Conservation (phyloP, 1,140 invertebrate species). For the Aphelenchoides avenae region DNA sequence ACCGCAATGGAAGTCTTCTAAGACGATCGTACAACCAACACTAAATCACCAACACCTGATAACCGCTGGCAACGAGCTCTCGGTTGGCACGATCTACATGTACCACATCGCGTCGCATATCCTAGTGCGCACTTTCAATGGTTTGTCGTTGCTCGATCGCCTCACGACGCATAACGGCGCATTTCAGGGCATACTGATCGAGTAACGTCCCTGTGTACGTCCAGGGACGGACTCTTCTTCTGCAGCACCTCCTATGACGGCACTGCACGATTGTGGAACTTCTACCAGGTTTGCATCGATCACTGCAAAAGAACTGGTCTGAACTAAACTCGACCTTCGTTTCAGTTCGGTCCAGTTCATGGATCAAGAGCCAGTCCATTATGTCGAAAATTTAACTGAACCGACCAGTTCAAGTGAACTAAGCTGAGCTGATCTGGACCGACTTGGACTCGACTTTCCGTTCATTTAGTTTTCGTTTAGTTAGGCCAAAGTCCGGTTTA, state of each 20-base stretch:
- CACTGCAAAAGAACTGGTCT: no score
- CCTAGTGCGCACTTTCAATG: constrained; percentile 49
- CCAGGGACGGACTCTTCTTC: constrained; percentile 49
- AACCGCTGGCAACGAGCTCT: constrained; percentile 44
- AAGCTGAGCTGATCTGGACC: no score
- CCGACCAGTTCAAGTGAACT: no score
- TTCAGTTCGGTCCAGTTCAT: no score
- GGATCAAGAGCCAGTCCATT: no score
- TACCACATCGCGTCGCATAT: constrained; percentile 56
- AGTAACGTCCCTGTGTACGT: constrained; percentile 51
- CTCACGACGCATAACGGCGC: no score
- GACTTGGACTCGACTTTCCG: no score
- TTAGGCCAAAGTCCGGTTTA: no score
- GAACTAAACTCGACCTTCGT: no score
- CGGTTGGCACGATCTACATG: constrained; percentile 54
- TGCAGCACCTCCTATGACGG: constrained; percentile 47
- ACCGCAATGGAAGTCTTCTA: constrained; percentile 41
- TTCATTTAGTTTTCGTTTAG: no score
- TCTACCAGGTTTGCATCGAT: constrained; percentile 43
- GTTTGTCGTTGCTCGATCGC: constrained; percentile 11
- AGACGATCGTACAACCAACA: constrained; percentile 51
- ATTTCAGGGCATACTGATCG: constrained; percentile 47
- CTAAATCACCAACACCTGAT: constrained; percentile 57
- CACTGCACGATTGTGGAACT: constrained; percentile 47
- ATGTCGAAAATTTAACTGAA: no score